These are phyloP conservation scores for Cheumatopsyche charites DNA, from an alignment of 1,140 invertebrate species.

Conservation along the genomic window DNA sequence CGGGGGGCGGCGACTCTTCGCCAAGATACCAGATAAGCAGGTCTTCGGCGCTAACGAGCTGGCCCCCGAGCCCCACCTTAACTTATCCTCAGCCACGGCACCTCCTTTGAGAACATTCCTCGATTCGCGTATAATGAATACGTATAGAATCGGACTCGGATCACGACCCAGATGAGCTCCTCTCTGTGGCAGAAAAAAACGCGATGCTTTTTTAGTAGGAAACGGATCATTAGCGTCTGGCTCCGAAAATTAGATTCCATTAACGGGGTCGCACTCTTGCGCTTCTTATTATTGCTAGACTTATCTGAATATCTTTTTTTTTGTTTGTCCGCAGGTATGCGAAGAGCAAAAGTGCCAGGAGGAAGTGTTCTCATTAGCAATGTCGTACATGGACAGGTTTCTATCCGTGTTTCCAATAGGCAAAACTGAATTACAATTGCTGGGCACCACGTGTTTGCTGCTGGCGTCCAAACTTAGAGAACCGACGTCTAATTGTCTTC, in stretches of 20 bases:
- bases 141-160: too few species aligned
- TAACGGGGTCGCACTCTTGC: neutral
- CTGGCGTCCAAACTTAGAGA: constrained; percentile 91
- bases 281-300: neutral
- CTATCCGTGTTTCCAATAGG: constrained; percentile 78
- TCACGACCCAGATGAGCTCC: too few species aligned
- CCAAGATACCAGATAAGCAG: constrained; percentile 38
- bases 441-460: constrained; percentile 87
- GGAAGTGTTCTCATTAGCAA: constrained; percentile 87
- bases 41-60: constrained; percentile 38
- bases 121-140: too few species aligned
- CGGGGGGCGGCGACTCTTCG: constrained; percentile 33
- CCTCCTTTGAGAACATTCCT: too few species aligned
- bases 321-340: constrained; percentile 77
- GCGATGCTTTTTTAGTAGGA: neutral
- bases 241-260: constrained; percentile 2
- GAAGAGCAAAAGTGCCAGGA: constrained; percentile 90
- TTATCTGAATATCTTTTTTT: constrained; percentile 40
- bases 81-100: neutral
- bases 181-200: too few species aligned
- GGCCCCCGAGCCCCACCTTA: constrained; percentile 3
- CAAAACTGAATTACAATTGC: constrained; percentile 85
- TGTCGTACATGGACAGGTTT: constrained; percentile 93
- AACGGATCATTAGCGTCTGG: neutral
- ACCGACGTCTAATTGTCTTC: constrained; percentile 71